Percentiles rank a stretch among this genome's conserved stretches.
Evolutionary conservation across 2,888 invertebrate genomes (phyloP).

Genomic region (Phragmatobia fuliginosa): DNA sequence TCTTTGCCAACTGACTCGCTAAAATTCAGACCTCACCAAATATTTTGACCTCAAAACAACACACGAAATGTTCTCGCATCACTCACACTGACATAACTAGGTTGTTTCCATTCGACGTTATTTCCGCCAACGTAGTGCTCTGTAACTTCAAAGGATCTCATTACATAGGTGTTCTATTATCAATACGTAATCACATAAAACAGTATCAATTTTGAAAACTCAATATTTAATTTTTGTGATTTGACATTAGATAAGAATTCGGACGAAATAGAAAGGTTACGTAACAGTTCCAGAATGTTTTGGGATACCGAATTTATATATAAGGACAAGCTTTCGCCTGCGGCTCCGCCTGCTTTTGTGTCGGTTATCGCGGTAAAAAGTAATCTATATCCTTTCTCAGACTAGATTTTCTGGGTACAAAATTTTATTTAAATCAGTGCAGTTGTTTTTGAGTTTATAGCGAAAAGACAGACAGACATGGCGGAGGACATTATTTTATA

Average conservation of each 20-base stretch:
- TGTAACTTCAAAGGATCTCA: slow-evolving; percentile 40
- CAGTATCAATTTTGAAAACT: neutral
- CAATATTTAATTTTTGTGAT: neutral
- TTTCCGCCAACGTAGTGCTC: slow-evolving; percentile 26
- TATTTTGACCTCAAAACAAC: slow-evolving; percentile 31
- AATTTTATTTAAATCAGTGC: too few relatives aligned
- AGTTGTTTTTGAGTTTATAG: too few relatives aligned
- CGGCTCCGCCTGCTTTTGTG: too few relatives aligned
- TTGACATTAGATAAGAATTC: neutral
- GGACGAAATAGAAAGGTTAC: neutral
- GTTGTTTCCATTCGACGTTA: slow-evolving; percentile 33
- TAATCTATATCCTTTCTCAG: too few relatives aligned
- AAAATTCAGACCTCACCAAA: slow-evolving; percentile 15
- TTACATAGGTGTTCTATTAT: slow-evolving; percentile 41
- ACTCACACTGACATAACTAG: slow-evolving; percentile 22
- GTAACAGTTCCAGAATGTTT: neutral
- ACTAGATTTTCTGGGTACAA: too few relatives aligned
- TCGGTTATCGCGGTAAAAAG: too few relatives aligned
- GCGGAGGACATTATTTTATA: too few relatives aligned
- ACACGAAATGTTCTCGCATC: slow-evolving; percentile 22
- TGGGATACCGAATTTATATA: neutral
- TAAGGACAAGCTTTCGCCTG: too few relatives aligned
- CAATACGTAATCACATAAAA: slow-evolving; percentile 29
- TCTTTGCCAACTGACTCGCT: slow-evolving; percentile 7
- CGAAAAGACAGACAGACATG: too few relatives aligned